These are phyloP conservation scores for Sinosuthora webbiana DNA, from an alignment of 2,113 vertebrate species.

Conservation along the genomic window DNA sequence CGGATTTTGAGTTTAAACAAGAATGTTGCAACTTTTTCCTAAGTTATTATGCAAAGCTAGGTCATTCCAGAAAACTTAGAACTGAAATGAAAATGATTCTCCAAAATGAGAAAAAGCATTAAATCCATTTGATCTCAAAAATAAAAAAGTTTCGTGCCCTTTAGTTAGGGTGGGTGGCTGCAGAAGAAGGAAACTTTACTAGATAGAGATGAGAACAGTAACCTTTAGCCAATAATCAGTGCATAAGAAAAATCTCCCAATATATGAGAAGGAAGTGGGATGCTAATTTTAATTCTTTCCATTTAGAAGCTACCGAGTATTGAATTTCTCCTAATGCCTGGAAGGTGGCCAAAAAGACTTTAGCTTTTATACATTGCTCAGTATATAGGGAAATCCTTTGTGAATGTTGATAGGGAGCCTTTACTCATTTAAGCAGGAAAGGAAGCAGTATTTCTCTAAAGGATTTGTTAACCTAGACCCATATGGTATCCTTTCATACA, in stretches of 20 bases:
- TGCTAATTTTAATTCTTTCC: slow-evolving; percentile 48
- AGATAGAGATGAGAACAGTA: neutral
- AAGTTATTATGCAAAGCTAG: neutral
- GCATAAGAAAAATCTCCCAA: neutral
- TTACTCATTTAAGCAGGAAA: neutral
- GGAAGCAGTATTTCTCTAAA: slow-evolving; percentile 14
- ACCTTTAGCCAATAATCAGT: slow-evolving; percentile 16
- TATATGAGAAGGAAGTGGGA: neutral
- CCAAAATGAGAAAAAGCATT: neutral
- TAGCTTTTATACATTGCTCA: slow-evolving; percentile 6
- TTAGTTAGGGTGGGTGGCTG: neutral
- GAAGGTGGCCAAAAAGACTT: neutral
- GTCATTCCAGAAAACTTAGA: neutral
- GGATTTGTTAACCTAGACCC: slow-evolving; percentile 15
- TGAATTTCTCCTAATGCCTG: slow-evolving; percentile 40
- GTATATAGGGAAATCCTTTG: slow-evolving; percentile 4
- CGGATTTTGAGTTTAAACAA: neutral
- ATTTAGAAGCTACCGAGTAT: slow-evolving; percentile 1
- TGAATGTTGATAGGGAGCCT: neutral
- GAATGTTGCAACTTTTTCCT: neutral
- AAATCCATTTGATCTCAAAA: neutral
- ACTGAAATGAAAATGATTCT: neutral
- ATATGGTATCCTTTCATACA: slow-evolving; percentile 10
- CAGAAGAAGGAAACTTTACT: neutral
- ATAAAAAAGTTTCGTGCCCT: neutral